phyloP scores from a whole-genome alignment of 2,888 invertebrate species.

The Tricholauxania praeusta region DNA sequence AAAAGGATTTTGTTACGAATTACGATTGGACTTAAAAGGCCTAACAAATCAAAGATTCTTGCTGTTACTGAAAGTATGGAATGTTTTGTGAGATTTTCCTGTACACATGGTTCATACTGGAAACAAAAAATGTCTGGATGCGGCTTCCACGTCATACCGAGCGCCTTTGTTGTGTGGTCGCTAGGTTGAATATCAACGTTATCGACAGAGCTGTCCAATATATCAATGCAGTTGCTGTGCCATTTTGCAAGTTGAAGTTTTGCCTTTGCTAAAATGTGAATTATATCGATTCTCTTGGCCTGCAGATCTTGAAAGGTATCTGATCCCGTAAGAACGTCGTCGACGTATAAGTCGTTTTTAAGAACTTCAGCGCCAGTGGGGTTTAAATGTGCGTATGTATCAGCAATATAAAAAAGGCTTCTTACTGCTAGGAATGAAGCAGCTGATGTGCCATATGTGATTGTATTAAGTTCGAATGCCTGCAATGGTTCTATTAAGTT shows the following conservation, averaged over 20 bases:
- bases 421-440: constrained; percentile 41
- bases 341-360: constrained; percentile 11
- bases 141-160: constrained; percentile 25
- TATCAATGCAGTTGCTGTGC: too few species aligned
- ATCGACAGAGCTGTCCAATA: too few species aligned
- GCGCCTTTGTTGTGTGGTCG: constrained; percentile 5
- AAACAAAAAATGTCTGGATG: constrained; percentile 9
- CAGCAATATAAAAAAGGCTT: constrained; percentile 20
- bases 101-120: constrained; percentile 11
- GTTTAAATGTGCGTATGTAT: constrained; percentile 21
- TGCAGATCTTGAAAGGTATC: not conserved
- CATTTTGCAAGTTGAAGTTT: too few species aligned
- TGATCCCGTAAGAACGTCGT: constrained; percentile 27
- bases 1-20: constrained; percentile 29
- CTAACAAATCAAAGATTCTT: constrained; percentile 32
- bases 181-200: too few species aligned
- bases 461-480: constrained; percentile 26
- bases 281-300: constrained; percentile 8
- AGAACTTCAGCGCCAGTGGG: constrained; percentile 1
- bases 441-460: constrained; percentile 40
- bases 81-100: constrained; percentile 11
- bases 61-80: constrained; percentile 25
- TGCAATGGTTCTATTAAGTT: constrained; percentile 20
- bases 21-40: constrained; percentile 27
- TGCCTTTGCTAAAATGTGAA: not conserved